A percentile compares a stretch with the other conserved stretches of the same genome.
Conservation (phyloP, 1,140 invertebrate genomes). For the Pseudomyrmex concolor region DNA sequence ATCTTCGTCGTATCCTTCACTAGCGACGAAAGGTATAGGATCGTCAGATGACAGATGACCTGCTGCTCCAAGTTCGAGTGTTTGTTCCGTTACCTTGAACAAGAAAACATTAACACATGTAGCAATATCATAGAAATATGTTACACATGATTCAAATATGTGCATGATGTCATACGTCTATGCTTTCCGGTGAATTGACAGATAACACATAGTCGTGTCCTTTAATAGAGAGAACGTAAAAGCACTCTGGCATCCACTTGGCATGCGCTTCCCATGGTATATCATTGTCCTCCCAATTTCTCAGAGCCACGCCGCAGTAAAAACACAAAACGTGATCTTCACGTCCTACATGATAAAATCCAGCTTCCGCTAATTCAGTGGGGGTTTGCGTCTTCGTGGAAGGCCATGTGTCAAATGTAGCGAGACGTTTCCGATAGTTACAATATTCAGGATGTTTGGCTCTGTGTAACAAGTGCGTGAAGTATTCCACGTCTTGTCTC, state of each 20-base stretch:
- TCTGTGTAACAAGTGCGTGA: neutral
- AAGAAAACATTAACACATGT: no score
- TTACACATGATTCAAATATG: no score
- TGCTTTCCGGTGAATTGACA: no score
- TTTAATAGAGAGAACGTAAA: conserved; percentile 18
- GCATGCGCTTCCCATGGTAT: conserved; percentile 93
- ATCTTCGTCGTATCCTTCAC: no score
- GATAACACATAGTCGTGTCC: conserved; percentile 8
- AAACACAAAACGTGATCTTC: conserved; percentile 92
- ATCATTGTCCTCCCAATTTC: conserved; percentile 92
- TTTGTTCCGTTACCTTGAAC: no score
- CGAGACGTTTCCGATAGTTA: conserved; percentile 86
- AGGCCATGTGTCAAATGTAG: conserved; percentile 90
- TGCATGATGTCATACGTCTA: no score
- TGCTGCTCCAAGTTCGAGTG: no score
- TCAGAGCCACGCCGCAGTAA: conserved; percentile 91
- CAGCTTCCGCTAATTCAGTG: conserved; percentile 90
- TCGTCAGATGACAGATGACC: no score
- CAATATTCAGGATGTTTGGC: conserved; percentile 83
- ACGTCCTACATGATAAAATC: conserved; percentile 93
- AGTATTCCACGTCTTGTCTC: no score
- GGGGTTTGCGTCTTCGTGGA: conserved; percentile 89
- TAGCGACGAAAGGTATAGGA: no score
- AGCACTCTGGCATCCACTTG: conserved; percentile 88
- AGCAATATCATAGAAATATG: no score